Percentiles rank a stretch among this genome's conserved stretches.
These are phyloP conservation scores for Holotrichia oblita DNA, from an alignment of 1,140 invertebrate genomes.

Conservation along the genomic window DNA sequence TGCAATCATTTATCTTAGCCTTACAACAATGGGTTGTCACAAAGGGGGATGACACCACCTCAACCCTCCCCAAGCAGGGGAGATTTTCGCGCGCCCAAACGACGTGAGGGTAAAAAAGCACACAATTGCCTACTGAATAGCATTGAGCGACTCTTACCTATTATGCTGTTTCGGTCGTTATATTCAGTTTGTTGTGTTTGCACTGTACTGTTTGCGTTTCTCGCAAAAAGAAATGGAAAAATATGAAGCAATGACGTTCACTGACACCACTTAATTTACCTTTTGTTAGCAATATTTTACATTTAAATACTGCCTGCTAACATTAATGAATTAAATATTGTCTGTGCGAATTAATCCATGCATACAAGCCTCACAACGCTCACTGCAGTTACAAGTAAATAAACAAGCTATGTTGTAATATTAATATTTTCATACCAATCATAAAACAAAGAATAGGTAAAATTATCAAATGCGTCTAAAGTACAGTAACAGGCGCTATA, in stretches of 20 bases:
- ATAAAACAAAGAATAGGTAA: too few species aligned
- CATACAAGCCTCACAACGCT: not conserved
- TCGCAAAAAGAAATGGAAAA: slow-evolving; percentile 7
- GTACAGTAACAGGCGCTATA: too few species aligned
- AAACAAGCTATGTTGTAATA: too few species aligned
- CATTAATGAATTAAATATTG: not conserved
- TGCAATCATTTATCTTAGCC: slow-evolving; percentile 60
- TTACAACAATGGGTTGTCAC: slow-evolving; percentile 58
- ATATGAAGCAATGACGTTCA: not conserved
- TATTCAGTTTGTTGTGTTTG: not conserved
- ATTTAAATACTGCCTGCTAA: not conserved
- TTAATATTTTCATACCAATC: too few species aligned
- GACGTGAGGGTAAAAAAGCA: slow-evolving; percentile 19
- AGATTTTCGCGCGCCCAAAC: not conserved
- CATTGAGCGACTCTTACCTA: not conserved
- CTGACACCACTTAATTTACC: not conserved
- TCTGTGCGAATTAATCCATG: not conserved
- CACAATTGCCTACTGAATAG: slow-evolving; percentile 27
- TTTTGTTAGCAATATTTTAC: not conserved
- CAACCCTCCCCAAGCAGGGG: slow-evolving; percentile 1
- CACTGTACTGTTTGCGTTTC: not conserved
- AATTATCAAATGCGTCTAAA: too few species aligned
- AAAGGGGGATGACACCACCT: slow-evolving; percentile 54
- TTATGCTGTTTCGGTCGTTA: not conserved
- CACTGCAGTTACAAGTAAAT: too few species aligned